Conservation (phyloP, 2,888 invertebrate species). For the Exocentrus adspersus region DNA sequence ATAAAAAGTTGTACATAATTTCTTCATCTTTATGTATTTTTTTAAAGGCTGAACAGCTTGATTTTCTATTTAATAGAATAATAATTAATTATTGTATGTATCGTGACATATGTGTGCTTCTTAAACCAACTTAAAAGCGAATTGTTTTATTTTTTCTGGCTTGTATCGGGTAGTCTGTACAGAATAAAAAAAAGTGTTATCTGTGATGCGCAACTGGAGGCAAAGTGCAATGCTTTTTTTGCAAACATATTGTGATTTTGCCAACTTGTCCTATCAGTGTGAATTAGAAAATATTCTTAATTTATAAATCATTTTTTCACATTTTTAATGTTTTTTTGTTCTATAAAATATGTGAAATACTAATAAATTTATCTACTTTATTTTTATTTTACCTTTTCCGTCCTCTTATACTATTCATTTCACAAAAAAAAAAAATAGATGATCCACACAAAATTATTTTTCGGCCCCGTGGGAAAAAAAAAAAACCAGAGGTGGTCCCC, state of each 20-base stretch:
- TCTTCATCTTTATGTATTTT: constrained; percentile 49
- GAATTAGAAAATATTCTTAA: constrained; percentile 61
- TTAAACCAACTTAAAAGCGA: constrained; percentile 40
- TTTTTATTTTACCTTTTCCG: background rate
- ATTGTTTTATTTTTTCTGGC: constrained; percentile 37
- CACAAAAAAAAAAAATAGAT: no score
- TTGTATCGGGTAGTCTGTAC: constrained; percentile 51
- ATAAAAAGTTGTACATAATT: constrained; percentile 40
- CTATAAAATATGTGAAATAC: constrained; percentile 59
- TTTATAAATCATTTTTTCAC: constrained; percentile 60
- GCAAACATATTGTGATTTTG: constrained; percentile 62
- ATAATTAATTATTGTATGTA: constrained; percentile 24
- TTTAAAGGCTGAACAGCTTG: constrained; percentile 48
- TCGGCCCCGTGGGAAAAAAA: no score
- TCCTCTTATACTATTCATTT: no score
- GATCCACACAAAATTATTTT: no score
- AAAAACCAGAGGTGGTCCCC: no score
- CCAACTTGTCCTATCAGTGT: constrained; percentile 62
- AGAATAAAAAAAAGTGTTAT: constrained; percentile 58
- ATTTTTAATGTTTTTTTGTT: constrained; percentile 59
- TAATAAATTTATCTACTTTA: constrained; percentile 48
- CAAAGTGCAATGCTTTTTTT: constrained; percentile 63
- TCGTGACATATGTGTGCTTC: constrained; percentile 52
- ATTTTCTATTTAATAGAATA: constrained; percentile 49
- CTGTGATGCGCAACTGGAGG: constrained; percentile 62